These are phyloP conservation scores for Hermaeophaga mercurialis DNA, from an alignment of 2,888 invertebrate species.

Conservation along the genomic window DNA sequence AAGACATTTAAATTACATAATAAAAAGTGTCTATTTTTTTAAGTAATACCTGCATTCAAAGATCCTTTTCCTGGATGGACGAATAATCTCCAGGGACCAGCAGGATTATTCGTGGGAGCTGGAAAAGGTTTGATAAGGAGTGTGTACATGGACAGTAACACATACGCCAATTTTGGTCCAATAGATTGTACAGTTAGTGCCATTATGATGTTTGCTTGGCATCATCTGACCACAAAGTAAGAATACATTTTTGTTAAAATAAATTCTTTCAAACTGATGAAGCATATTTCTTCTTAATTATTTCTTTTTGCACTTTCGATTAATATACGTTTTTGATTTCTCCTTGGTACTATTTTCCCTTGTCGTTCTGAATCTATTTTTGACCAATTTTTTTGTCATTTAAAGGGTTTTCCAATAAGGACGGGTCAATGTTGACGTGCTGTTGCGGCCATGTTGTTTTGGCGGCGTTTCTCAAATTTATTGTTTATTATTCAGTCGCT, in stretches of 20 bases:
- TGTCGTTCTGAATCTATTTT: too few relatives aligned
- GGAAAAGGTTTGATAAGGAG: constrained; percentile 85
- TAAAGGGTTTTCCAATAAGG: too few relatives aligned
- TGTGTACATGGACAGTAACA: constrained; percentile 74
- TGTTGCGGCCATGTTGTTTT: too few relatives aligned
- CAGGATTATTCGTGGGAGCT: constrained; percentile 79
- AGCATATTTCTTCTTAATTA: not conserved
- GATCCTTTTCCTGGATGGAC: constrained; percentile 89
- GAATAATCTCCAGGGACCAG: constrained; percentile 88
- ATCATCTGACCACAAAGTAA: constrained; percentile 47
- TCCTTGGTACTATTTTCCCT: too few relatives aligned
- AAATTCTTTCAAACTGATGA: not conserved
- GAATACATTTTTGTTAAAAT: not conserved
- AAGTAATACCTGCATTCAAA: constrained; percentile 77
- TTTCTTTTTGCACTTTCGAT: not conserved
- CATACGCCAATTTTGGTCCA: constrained; percentile 72
- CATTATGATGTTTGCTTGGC: constrained; percentile 75
- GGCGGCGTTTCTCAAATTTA: too few relatives aligned
- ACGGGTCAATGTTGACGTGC: too few relatives aligned
- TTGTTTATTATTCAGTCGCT: too few relatives aligned
- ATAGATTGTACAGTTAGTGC: constrained; percentile 81
- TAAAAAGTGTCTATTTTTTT: too few relatives aligned
- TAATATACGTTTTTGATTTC: too few relatives aligned
- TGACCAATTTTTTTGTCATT: too few relatives aligned
- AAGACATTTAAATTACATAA: too few relatives aligned